Evolutionary conservation across 2,113 vertebrate genomes (phyloP), one percentile per base, ranked within the genome.

Genomic region (Sapajus apella): DNA sequence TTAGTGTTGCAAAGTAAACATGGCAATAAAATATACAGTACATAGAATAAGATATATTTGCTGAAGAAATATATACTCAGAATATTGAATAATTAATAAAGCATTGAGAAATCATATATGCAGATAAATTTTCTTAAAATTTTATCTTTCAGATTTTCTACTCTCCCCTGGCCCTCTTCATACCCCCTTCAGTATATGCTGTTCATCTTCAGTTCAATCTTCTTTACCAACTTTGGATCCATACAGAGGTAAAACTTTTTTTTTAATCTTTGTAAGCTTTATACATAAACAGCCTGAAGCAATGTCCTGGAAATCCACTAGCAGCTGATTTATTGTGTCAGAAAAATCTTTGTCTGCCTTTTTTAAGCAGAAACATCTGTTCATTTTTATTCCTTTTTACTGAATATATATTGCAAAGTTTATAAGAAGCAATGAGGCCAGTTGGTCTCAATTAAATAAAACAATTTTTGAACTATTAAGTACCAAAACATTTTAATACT

Each of bases 191-290:
- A 0, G 96, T 99, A 64, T 99, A 99, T 75, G 99, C 99, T 35
- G 99, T 99, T 96, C 99, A 99, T 98, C 97, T 99, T 32, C 99
- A 99, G 93, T 99, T 99, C 92, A 99, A 99, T 97, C 98, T 99
- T 0, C 99, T 99, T 77, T 99, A 99, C 98, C 99, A 99, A 96
- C 99, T 99, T 98, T 99, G 99, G 99, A 99, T 99, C 97, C 99
- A 99, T 98, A 99, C 99, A 23, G 99, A 99, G 99, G 99, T 99
- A 98, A 99, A 93, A 82, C 18, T 88, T 35, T n/a, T 81, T 97
- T 97, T 94, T 95, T 52, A 17, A 40, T 95, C 97, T 77, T 81
- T 98, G 97, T 96, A 97, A 96, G 97, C 92, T 96, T 97, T 97
- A 97, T 98, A 97, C 96, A 97, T 98, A 98, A 98, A 97, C 94